Conservation (phyloP, 2,888 invertebrate species). For the Ditula angustiorana region DNA sequence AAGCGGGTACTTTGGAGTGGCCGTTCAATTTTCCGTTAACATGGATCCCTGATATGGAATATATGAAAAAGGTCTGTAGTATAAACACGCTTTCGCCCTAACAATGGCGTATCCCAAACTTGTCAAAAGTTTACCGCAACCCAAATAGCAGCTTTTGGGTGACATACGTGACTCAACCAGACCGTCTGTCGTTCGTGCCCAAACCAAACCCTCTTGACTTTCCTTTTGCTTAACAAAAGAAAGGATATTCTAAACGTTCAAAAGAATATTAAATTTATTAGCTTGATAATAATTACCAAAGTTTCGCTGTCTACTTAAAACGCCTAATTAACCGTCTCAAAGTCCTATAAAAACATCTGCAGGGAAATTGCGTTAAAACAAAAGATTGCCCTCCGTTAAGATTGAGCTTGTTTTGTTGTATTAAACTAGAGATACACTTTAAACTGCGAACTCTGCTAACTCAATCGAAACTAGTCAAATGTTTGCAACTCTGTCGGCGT, state of each 20-base stretch:
- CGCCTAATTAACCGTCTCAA: neutral
- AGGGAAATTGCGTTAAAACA: conserved; percentile 6
- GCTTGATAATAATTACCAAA: neutral
- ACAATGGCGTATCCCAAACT: conserved; percentile 42
- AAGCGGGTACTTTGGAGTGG: conserved; percentile 21
- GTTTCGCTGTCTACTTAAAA: neutral
- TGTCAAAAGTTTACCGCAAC: conserved; percentile 44
- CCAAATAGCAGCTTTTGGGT: conserved; percentile 29
- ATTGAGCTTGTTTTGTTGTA: conserved; percentile 18
- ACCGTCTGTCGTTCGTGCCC: conserved; percentile 8
- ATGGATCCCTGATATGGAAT: conserved; percentile 13
- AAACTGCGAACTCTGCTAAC: conserved; percentile 31
- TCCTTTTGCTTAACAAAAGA: neutral
- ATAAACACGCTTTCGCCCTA: conserved; percentile 28
- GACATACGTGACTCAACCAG: conserved; percentile 28
- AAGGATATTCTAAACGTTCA: neutral
- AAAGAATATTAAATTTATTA: neutral
- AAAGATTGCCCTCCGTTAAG: conserved; percentile 16
- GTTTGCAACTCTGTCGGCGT: conserved; percentile 26
- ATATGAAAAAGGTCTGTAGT: conserved; percentile 31
- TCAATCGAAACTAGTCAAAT: conserved; percentile 40
- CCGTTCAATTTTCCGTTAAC: conserved; percentile 36
- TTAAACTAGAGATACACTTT: conserved; percentile 16
- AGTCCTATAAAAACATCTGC: neutral
- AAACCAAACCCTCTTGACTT: conserved; percentile 10